Evolutionary conservation across 1,140 invertebrate species (phyloP).

Genomic region (Drosophila sturtevanti): DNA sequence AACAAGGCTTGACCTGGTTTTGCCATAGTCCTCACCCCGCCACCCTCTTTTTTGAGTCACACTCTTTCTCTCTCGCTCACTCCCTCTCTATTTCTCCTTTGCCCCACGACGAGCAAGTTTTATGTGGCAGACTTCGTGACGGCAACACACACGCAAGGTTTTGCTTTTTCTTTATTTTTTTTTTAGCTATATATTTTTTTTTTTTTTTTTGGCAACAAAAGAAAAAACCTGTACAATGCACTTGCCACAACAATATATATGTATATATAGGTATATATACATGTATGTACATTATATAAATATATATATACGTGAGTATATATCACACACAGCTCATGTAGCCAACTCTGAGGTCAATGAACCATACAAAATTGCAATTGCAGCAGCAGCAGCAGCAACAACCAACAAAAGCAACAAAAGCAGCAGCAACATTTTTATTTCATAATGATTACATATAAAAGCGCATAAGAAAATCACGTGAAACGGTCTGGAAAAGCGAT

Average conservation of each 20-base stretch:
- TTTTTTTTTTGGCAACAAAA: constrained; percentile 68
- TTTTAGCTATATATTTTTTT: constrained; percentile 19
- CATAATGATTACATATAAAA: constrained; percentile 72
- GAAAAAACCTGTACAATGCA: constrained; percentile 74
- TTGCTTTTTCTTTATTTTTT: constrained; percentile 44
- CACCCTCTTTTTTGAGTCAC: background rate
- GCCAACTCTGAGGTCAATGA: constrained; percentile 56
- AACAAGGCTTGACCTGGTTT: constrained; percentile 50
- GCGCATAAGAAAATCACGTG: constrained; percentile 69
- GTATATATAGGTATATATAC: background rate
- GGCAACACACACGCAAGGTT: constrained; percentile 62
- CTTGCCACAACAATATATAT: constrained; percentile 67
- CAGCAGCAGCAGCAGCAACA: constrained; percentile 56
- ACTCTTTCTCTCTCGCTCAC: background rate
- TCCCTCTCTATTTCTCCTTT: constrained; percentile 30
- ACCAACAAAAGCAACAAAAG: constrained; percentile 12
- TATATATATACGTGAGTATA: constrained; percentile 1
- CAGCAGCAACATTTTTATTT: constrained; percentile 53
- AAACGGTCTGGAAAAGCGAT: constrained; percentile 55
- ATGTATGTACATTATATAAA: background rate
- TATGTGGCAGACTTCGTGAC: constrained; percentile 70
- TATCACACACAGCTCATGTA: constrained; percentile 23
- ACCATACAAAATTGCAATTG: constrained; percentile 57
- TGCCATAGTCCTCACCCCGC: background rate
- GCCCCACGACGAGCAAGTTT: constrained; percentile 35